Evolutionary conservation across 2,888 invertebrate species (phyloP).

Genomic region (Phyto melanocephala): DNA sequence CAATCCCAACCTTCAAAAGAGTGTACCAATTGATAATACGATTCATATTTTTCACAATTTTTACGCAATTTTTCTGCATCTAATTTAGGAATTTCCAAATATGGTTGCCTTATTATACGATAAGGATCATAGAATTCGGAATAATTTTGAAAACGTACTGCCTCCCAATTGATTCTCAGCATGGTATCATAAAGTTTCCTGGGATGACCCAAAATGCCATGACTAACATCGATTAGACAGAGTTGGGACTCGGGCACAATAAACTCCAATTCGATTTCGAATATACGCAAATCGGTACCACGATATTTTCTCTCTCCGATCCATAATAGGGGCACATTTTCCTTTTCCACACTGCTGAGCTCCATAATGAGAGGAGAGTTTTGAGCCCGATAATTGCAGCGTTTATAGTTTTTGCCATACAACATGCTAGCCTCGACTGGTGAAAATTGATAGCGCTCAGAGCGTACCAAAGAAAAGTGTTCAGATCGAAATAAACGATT

Average conservation of each 20-base stretch:
- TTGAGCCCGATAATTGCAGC: constrained; percentile 75
- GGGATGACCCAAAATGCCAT: constrained; percentile 76
- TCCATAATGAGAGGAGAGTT: constrained; percentile 76
- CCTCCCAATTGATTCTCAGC: constrained; percentile 72
- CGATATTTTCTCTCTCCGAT: constrained; percentile 77
- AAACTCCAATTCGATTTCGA: constrained; percentile 74
- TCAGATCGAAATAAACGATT: constrained; percentile 76
- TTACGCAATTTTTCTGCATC: constrained; percentile 66
- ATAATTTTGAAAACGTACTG: constrained; percentile 71
- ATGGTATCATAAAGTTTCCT: constrained; percentile 74
- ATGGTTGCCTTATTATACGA: constrained; percentile 72
- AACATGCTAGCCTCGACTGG: constrained; percentile 72
- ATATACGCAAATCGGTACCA: constrained; percentile 74
- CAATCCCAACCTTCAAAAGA: constrained; percentile 67
- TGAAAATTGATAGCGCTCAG: constrained; percentile 69
- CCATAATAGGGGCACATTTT: constrained; percentile 76
- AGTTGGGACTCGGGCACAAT: constrained; percentile 75
- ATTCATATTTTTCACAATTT: constrained; percentile 68
- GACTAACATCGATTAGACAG: constrained; percentile 72
- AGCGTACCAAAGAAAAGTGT: constrained; percentile 72
- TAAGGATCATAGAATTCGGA: constrained; percentile 74
- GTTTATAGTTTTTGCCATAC: constrained; percentile 72
- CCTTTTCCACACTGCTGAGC: constrained; percentile 67
- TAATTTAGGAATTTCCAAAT: constrained; percentile 69
- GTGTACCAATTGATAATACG: constrained; percentile 70